These are phyloP conservation scores for Metridium senile DNA, from an alignment of 92 coral and sea anemone genomes.

Conservation along the genomic window DNA sequence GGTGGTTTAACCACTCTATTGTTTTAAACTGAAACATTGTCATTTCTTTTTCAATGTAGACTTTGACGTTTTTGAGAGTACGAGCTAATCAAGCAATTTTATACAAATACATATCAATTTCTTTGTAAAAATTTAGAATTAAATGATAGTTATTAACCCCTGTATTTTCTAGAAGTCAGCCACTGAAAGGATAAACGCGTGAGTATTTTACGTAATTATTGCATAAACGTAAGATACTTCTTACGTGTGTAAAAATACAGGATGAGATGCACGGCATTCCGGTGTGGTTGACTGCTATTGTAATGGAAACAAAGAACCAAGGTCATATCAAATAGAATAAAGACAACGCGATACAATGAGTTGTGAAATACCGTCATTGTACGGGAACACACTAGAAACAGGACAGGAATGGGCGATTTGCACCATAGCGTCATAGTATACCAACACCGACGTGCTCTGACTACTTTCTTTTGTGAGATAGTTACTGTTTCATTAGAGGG, in stretches of 20 bases:
- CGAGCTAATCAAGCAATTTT: too few relatives aligned
- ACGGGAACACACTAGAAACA: not conserved
- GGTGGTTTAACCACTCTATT: not conserved
- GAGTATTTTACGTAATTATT: too few relatives aligned
- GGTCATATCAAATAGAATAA: not conserved
- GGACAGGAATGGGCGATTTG: too few relatives aligned
- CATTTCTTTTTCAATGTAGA: not conserved
- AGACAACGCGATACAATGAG: not conserved
- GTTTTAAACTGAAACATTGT: slow-evolving; percentile 5
- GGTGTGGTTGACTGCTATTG: not conserved
- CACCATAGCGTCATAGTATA: too few relatives aligned
- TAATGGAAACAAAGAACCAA: not conserved
- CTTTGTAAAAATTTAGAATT: too few relatives aligned
- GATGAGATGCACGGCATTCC: not conserved
- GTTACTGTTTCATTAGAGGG: too few relatives aligned
- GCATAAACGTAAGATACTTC: not conserved
- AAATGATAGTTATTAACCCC: too few relatives aligned
- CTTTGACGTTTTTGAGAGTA: not conserved
- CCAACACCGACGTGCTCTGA: too few relatives aligned
- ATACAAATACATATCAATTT: too few relatives aligned
- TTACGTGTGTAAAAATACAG: not conserved
- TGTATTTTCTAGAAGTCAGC: too few relatives aligned
- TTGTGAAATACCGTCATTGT: not conserved
- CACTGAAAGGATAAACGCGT: too few relatives aligned
- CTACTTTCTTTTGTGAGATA: too few relatives aligned